Base-by-base conservation (phyloP, 30 jellyfish, hydroid and myxozoan species). In the Aurelia aurita complex sp. Pacific region DNA sequence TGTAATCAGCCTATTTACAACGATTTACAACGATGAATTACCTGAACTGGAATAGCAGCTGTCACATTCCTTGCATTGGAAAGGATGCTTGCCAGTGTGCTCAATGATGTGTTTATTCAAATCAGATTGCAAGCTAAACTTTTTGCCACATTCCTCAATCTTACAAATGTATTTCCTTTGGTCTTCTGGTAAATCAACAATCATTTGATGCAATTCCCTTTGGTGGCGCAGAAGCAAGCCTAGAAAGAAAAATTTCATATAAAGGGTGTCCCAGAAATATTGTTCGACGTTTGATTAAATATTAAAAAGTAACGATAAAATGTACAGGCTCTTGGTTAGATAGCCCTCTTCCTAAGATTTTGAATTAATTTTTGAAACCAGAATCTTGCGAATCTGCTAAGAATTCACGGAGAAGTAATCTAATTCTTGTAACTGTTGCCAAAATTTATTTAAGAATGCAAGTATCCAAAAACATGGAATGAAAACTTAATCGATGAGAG, bases 61-160 rank as follows among this genome's bases (percentile, higher is more conserved):
- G 29, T 57, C 76, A 32, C 95, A 86, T 59, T 68, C 80, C 18
- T 76, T 76, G 74, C 95, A 86, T 42, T 86, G 89, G 69, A 65
- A 70, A 0, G 95, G 95, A 62, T 74, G 81, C 60, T 53, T 85
- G 12, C 95, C 95, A 32, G 95, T 86, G 38, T 86, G 95, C 40
- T 69, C 89, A 76, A 32, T 38, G 17, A 86, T 86, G 59, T 86
- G 95, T 43, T 66, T 69, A 55, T 76, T 86, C 65, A 86, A 64
- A 55, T 86, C 95, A 51, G 95, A 64, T 34, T 86, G 95, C 86
- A 77, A 46, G 38, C 82, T 60, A 67, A 86, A 86, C 75, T 69
- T 69, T 64, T 86, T 76, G 29, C 89, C 89, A 60, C 95, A 86
- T n/a, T 72, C 95, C 10, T 55, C 81, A 12, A 34, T 16, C 52